Evolutionary conservation across 2,797 vertebrate species (phyloP), one percentile per base, ranked within the genome.

Genomic region (Adrianichthys oophorus): DNA sequence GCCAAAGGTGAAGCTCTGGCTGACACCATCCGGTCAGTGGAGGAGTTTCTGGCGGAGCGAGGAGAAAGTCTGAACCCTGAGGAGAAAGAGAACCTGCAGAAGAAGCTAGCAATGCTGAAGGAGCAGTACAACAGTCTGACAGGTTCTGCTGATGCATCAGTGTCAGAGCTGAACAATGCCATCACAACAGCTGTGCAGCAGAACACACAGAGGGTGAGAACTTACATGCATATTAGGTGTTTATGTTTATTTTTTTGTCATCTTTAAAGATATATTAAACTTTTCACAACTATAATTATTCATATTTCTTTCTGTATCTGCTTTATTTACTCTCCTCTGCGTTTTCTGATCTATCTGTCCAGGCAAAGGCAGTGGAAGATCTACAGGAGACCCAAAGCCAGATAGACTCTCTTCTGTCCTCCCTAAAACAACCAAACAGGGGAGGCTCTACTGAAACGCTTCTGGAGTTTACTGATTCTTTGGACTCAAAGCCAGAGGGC

Each of bases 341-440:
- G n/a, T 21, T 2, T 37, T 45, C 29, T 19, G 1, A 1, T 44
- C 5, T 7, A 16, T 7, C 15, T 52, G 21, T 66, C 52, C 85
- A 97, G 98, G 95, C 94, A 29, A 96, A 95, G 89, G 94, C 95
- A 57, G 94, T 89, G 59, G 94, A 97, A 58, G 94, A 98, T 26
- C 90, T 99, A 49, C 94, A 95, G 86, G 94, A 96, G 76, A 97
- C 94, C 53, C 91, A 79, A 65, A 93, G 58, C 15, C 95, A 93
- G 85, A 97, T 99, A 0, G 91, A 95, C 59, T 80, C 90, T 15
- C 93, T 99, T 40, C 76, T 99, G 1, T 87, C 90, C 41, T 83
- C 88, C 48, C 45, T 76, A 0, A 67, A 72, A 19, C 82, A 66
- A 48, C 78, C 82, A 6, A 61, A 23, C 4, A 44, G 24, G 4